Evolutionary conservation across 2,888 invertebrate genomes (phyloP).

Genomic region (Drosophila koepferae): DNA sequence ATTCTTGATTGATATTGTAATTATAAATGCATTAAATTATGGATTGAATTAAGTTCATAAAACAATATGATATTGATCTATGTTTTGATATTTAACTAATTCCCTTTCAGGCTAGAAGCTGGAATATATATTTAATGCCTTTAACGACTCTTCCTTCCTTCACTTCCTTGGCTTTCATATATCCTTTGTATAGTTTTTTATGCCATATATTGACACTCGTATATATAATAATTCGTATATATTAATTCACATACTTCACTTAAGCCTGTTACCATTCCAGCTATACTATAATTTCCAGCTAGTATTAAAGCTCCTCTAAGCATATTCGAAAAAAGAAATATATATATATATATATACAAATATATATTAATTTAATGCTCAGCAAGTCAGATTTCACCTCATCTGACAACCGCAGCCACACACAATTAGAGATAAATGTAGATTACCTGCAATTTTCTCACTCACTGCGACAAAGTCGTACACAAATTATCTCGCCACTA

Average conservation of each 20-base stretch:
- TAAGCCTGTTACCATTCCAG: too few species aligned
- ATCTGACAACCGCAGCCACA: not conserved
- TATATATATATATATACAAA: not conserved
- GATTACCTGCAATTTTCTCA: slow-evolving; percentile 71
- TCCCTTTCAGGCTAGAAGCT: too few species aligned
- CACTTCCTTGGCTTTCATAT: too few species aligned
- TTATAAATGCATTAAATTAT: not conserved
- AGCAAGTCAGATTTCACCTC: slow-evolving; percentile 23
- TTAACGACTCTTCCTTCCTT: too few species aligned
- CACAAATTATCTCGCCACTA: slow-evolving; percentile 84
- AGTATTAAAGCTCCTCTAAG: not conserved
- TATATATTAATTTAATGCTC: not conserved
- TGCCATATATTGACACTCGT: too few species aligned
- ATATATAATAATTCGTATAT: too few species aligned
- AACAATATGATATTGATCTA: not conserved
- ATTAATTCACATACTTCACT: too few species aligned
- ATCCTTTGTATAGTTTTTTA: too few species aligned
- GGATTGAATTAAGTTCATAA: not conserved
- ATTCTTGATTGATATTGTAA: not conserved
- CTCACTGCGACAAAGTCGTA: slow-evolving; percentile 81
- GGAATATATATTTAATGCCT: too few species aligned
- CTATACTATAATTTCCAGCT: not conserved
- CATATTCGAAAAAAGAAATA: slow-evolving; percentile 19
- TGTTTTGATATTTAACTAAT: too few species aligned
- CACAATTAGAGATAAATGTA: slow-evolving; percentile 35